Evolutionary conservation across 2,113 vertebrate species (phyloP).

Genomic region (Cavia aperea): DNA sequence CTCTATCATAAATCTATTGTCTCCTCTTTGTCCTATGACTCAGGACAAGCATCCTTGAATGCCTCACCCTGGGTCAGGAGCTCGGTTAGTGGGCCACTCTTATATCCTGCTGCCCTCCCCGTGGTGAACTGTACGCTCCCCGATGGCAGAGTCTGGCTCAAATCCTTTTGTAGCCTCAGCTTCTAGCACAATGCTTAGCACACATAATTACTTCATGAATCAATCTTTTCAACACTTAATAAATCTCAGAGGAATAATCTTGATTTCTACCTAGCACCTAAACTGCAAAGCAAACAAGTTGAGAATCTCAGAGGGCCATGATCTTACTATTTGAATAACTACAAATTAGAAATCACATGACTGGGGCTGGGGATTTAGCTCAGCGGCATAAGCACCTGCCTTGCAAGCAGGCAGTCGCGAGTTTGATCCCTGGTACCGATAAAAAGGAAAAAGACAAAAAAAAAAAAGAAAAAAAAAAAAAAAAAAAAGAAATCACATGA

Average conservation of each 20-base stretch:
- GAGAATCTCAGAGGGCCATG: neutral
- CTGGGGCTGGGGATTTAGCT: no score
- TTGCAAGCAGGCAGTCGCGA: no score
- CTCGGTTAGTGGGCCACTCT: neutral
- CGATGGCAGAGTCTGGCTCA: neutral
- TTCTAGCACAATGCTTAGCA: neutral
- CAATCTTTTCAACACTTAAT: neutral
- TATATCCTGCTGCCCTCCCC: neutral
- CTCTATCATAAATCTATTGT: neutral
- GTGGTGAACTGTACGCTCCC: neutral
- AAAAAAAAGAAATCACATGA: neutral
- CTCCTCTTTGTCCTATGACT: neutral
- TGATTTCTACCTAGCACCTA: neutral
- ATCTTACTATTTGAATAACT: neutral
- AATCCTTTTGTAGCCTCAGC: neutral
- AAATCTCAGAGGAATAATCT: neutral
- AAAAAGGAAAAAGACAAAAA: no score
- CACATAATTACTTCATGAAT: neutral
- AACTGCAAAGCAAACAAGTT: neutral
- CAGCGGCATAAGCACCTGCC: no score
- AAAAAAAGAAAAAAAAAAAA: neutral
- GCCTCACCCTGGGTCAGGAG: neutral
- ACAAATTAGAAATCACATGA: neutral
- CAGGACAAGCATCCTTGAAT: neutral
- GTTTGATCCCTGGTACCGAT: no score